Evolutionary conservation across 30 jellyfish, hydroid and myxozoan species (phyloP).

Genomic region (Cassiopea xamachana): DNA sequence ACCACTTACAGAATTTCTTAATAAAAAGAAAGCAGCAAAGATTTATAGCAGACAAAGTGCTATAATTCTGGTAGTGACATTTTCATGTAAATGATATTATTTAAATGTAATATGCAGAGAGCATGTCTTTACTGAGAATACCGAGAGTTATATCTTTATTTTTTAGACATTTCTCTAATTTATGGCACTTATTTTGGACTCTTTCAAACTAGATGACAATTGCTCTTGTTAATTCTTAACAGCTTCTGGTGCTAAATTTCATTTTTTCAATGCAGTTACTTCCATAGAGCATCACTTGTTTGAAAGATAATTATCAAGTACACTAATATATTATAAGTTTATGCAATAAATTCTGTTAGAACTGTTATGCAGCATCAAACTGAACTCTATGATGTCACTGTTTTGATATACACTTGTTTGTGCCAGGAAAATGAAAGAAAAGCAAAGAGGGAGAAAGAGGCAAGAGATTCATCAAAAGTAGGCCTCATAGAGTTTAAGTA

Average conservation of each 20-base stretch:
- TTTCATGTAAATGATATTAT: background rate
- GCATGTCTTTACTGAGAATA: background rate
- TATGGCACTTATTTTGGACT: too few relatives aligned
- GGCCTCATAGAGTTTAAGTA: background rate
- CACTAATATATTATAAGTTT: too few relatives aligned
- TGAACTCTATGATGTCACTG: background rate
- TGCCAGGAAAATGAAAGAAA: conserved; percentile 81
- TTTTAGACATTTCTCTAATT: too few relatives aligned
- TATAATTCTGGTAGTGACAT: conserved; percentile 39
- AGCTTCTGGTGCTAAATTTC: too few relatives aligned
- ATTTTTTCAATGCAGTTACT: too few relatives aligned
- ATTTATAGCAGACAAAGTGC: conserved; percentile 73
- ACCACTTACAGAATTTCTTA: conserved; percentile 83
- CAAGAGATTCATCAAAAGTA: conserved; percentile 44
- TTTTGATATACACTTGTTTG: background rate
- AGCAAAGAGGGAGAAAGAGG: conserved; percentile 62
- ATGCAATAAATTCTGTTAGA: too few relatives aligned
- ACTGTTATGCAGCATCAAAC: too few relatives aligned
- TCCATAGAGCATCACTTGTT: too few relatives aligned
- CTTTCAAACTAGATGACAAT: too few relatives aligned
- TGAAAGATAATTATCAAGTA: too few relatives aligned
- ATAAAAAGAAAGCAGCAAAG: conserved; percentile 79
- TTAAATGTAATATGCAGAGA: background rate
- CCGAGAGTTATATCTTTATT: too few relatives aligned
- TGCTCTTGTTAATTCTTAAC: too few relatives aligned